Percentiles rank a stretch among this genome's conserved stretches.
These are phyloP conservation scores for Macrobrachium nipponense DNA, from an alignment of 1,140 invertebrate species.

Conservation along the genomic window DNA sequence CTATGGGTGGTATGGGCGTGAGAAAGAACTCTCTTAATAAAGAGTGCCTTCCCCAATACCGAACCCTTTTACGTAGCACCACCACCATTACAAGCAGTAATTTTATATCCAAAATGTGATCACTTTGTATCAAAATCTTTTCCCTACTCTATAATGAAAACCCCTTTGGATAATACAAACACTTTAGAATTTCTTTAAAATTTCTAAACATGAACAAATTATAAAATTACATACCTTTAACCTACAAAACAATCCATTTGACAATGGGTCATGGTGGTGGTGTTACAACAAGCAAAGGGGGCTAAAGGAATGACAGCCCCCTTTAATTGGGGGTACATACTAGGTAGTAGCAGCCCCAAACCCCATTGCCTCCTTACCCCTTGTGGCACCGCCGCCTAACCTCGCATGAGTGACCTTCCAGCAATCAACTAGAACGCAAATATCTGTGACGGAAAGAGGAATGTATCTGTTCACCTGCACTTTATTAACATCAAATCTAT, in stretches of 20 bases:
- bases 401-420: slow-evolving; percentile 37
- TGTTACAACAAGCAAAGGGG: not conserved
- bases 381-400: slow-evolving; percentile 39
- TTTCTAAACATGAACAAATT: too few relatives aligned
- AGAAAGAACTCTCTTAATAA: not conserved
- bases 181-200: too few relatives aligned
- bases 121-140: too few relatives aligned
- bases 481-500: slow-evolving; percentile 43
- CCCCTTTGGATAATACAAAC: too few relatives aligned
- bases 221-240: too few relatives aligned
- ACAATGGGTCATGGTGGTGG: too few relatives aligned
- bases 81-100: not conserved
- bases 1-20: slow-evolving; percentile 28
- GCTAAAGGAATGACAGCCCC: not conserved
- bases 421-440: slow-evolving; percentile 48
- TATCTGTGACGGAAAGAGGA: slow-evolving; percentile 50
- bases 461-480: slow-evolving; percentile 46
- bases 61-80: not conserved
- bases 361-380: slow-evolving; percentile 15
- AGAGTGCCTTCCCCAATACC: slow-evolving; percentile 4
- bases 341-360: not conserved
- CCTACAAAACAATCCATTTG: too few relatives aligned
- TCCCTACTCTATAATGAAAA: too few relatives aligned
- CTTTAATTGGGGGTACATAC: not conserved
- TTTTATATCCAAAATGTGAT: too few relatives aligned